These are phyloP conservation scores for Poecilus cupreus DNA, from an alignment of 2,888 invertebrate species.

Conservation along the genomic window DNA sequence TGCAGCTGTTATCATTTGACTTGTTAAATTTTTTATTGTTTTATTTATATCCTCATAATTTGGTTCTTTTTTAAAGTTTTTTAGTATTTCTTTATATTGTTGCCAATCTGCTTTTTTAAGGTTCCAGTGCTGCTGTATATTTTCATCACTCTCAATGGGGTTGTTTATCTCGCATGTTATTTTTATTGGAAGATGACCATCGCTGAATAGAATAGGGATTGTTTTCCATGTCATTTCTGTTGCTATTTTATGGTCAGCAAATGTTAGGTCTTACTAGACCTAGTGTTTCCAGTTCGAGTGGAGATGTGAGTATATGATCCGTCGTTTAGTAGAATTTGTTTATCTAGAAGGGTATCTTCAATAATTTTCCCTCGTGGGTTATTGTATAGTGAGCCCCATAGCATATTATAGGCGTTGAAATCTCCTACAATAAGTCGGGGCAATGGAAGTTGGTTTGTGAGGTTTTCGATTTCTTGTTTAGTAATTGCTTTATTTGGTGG, in stretches of 20 bases:
- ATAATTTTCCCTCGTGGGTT: conserved; percentile 13
- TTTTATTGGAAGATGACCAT: conserved; percentile 28
- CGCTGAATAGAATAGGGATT: background rate
- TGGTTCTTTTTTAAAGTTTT: background rate
- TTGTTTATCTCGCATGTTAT: background rate
- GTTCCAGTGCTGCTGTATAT: background rate
- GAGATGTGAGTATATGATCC: conserved; percentile 11
- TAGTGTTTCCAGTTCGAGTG: background rate
- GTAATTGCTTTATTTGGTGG: background rate
- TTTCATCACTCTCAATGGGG: background rate
- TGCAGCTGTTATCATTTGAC: conserved; percentile 8
- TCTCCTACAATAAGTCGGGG: background rate
- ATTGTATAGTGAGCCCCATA: conserved; percentile 23
- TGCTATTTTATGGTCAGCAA: conserved; percentile 8
- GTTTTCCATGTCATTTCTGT: conserved; percentile 5
- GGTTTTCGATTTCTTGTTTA: background rate
- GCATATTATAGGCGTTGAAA: background rate
- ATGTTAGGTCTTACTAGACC: conserved; percentile 5
- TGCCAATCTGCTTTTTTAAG: background rate
- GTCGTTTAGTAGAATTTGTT: conserved; percentile 24
- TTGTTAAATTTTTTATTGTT: background rate
- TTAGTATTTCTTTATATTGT: background rate
- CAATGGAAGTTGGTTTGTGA: conserved; percentile 2
- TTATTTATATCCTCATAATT: background rate
- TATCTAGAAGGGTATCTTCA: background rate